Base-by-base conservation (phyloP, 2,113 vertebrate genomes). In the Athene noctua region DNA sequence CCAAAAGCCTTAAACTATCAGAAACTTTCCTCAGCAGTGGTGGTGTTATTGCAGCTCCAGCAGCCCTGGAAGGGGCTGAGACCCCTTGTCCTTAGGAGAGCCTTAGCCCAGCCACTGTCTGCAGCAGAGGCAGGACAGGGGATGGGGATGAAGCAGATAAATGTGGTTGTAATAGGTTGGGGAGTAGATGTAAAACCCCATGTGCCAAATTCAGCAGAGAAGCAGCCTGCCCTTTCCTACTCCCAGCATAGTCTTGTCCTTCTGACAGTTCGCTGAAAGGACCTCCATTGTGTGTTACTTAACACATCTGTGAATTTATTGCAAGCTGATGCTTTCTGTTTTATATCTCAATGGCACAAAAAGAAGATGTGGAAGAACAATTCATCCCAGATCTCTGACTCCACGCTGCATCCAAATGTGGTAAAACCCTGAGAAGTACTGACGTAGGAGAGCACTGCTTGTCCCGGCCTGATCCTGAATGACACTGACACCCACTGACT, bases 201-300 rank as follows among this genome's bases (percentile, higher is more conserved):
- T n/a, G 51, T 14, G 44, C 84, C 58, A 57, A 96, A 92, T 27
- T 30, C 32, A 0, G 58, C 54, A 15, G 78, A 65, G 80, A 70
- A 7, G 27, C 91, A 88, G 70, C 78, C 59, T 59, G 71, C 32
- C 70, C 59, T 89, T 62, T 78, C 74, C 59, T 23, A 0, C n/a
- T 77, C 36, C 52, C 73, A 46, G 44, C 0, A 70, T 30, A 90
- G 83, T 6, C 78, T 27, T 96, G 65, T 44, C 81, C 78, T 51
- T 70, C 32, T 61, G 96, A 52, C 96, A 87, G 44, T 92, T 23
- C 83, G 95, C 78, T 96, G 95, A 96, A 97, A 97, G 89, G 63
- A 51, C 22, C 62, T 94, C 59, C 91, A 80, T 88, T 85, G 81
- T 94, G 71, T 59, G 46, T 88, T 15, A 66, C 84, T 95, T 90